phyloP scores from a whole-genome alignment of 2,888 invertebrate genomes.

The Ennomos erosarius region DNA sequence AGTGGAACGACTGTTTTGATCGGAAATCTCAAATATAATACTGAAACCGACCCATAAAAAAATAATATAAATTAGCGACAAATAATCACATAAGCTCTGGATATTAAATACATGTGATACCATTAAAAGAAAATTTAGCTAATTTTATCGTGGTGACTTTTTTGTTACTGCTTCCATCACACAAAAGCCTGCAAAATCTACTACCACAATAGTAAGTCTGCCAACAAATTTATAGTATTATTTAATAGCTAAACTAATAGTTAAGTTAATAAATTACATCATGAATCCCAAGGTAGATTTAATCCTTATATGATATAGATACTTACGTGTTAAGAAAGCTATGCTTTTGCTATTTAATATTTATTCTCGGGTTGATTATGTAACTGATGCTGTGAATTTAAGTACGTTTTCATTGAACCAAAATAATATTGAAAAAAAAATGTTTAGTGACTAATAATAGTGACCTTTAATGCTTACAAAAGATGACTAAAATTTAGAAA shows the following conservation, averaged over 20 bases:
- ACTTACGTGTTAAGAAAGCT: constrained; percentile 62
- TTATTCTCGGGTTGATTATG: constrained; percentile 36
- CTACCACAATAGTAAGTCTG: constrained; percentile 51
- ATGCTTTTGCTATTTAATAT: constrained; percentile 48
- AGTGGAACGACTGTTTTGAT: too few relatives aligned
- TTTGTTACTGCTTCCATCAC: too few relatives aligned
- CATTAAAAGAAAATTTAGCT: too few relatives aligned
- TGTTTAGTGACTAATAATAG: constrained; percentile 59
- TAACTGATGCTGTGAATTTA: constrained; percentile 39
- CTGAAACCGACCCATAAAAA: too few relatives aligned
- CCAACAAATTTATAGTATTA: constrained; percentile 54
- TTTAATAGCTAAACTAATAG: constrained; percentile 60
- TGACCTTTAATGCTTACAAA: constrained; percentile 69
- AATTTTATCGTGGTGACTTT: too few relatives aligned
- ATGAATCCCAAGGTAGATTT: constrained; percentile 59
- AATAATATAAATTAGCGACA: too few relatives aligned
- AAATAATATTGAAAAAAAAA: too few relatives aligned
- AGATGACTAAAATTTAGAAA: constrained; percentile 38
- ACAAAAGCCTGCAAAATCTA: too few relatives aligned
- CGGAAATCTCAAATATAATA: too few relatives aligned
- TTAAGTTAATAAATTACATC: constrained; percentile 68
- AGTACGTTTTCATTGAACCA: constrained; percentile 42
- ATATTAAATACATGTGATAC: too few relatives aligned
- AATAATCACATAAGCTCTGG: too few relatives aligned
- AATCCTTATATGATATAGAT: constrained; percentile 58